Base-by-base conservation (phyloP, 2,797 vertebrate genomes). In the Spondyliosoma cantharus region DNA sequence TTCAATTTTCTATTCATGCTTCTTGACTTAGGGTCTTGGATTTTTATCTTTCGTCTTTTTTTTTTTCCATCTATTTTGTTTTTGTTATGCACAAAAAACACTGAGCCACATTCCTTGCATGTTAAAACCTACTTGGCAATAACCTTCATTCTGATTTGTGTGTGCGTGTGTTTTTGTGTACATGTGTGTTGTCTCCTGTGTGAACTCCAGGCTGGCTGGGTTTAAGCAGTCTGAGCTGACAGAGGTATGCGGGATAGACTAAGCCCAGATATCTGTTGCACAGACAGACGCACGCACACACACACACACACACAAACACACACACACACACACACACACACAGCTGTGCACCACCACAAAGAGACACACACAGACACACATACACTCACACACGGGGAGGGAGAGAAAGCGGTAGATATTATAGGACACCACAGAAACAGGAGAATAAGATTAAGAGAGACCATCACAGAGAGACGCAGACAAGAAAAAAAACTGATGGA, bases 201-300 rank as follows among this genome's bases (percentile, higher is more conserved):
- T 91, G 89, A 92, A 91, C 91, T 83, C 87, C 24, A 45, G 70
- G 62, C 84, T 82, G 83, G 76, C 81, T 78, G 67, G 78, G 78
- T 87, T 90, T 87, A 89, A 79, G 82, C 78, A 81, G 78, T 81
- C 80, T 80, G 81, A 90, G 90, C 85, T 87, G 87, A 92, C 84
- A 82, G 86, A 86, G 80, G 84, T 89, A 92, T 91, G 91, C 69
- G 70, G 79, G 80, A 87, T 84, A 86, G 88, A 90, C 85, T 90
- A 86, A 92, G 82, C 85, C 90, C 86, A 90, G 81, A 92, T 91
- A 89, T 92, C 84, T 92, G 78, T 81, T 82, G 59, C 76, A 59
- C 82, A 89, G 68, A 90, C 81, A 86, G 65, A 85, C 65, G 68
- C 24, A 54, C 76, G 80, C 79, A 87, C 78, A 84, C 80, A 76